Evolutionary conservation across 2,888 invertebrate species (phyloP), one percentile per base, ranked within the genome.

Genomic region (Lottia scabra): DNA sequence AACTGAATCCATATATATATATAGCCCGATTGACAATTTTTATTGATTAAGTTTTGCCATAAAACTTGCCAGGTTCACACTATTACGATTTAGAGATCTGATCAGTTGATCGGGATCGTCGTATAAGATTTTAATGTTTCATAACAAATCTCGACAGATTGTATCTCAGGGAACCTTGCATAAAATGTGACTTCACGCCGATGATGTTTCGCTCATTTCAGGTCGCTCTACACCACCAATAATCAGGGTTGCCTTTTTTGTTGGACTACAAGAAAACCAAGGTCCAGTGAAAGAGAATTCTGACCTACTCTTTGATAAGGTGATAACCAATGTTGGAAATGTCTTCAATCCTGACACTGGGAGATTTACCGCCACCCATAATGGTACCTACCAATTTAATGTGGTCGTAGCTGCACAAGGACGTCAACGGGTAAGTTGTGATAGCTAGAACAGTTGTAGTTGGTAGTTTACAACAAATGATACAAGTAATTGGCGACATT

Each of bases 321-420:
- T 88, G 46, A 74, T 88, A 67, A 88, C 88, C 23, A 89, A 88
- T 71, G 75, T 86, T 27, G 88, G 88, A 5, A 81, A 74, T 0
- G 85, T 80, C 16, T 88, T 87, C 78, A 77, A 83, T 73, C 71
- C 76, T 3, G 74, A 81, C 19, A 83, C 86, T 1, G 87, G 87
- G 4, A 76, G 84, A 4, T 88, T 88, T 79, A 85, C 84, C 16
- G 87, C 87, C 23, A 87, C 87, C 2, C 80, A 81, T 73, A 84
- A 84, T 71, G 89, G 87, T 38, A 86, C 86, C 3, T 89, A 85
- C 80, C 81, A 84, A 74, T 88, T 89, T 80, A 85, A 85, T 65
- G 84, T 87, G 44, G 85, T 87, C 45, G 84, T 88, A 8, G 87
- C 89, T 0, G 88, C 89, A 0, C 88, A 88, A 71, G 87, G 87